These are phyloP conservation scores for Coenonympha arcania DNA, from an alignment of 2,888 invertebrate genomes.

Conservation along the genomic window DNA sequence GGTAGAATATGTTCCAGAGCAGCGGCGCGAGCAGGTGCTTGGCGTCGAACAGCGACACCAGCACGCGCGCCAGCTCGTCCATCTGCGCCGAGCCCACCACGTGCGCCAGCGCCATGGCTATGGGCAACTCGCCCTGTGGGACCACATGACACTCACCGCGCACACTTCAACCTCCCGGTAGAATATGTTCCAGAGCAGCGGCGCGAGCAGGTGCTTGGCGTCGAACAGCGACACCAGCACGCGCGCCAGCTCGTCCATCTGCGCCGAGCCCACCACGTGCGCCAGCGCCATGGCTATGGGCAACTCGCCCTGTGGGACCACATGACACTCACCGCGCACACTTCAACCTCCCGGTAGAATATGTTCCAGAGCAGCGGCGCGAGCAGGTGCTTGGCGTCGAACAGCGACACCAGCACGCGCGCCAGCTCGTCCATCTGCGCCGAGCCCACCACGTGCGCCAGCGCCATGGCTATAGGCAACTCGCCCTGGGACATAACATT, in stretches of 20 bases:
- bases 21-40: slow-evolving; percentile 95
- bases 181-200: slow-evolving; percentile 98
- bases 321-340: slow-evolving; percentile 36
- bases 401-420: slow-evolving; percentile 94
- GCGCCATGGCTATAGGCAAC: slow-evolving; percentile 96
- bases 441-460: slow-evolving; percentile 96
- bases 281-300: slow-evolving; percentile 99
- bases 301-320: too few relatives aligned
- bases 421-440: slow-evolving; percentile 98
- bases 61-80: slow-evolving; percentile 96
- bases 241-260: slow-evolving; percentile 97
- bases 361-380: slow-evolving; percentile 98
- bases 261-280: slow-evolving; percentile 94
- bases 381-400: slow-evolving; percentile 96
- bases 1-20: slow-evolving; percentile 98
- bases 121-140: too few relatives aligned
- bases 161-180: slow-evolving; percentile 92
- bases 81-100: slow-evolving; percentile 97
- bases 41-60: slow-evolving; percentile 97
- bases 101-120: slow-evolving; percentile 97
- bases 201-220: slow-evolving; percentile 95
- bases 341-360: slow-evolving; percentile 97
- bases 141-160: slow-evolving; percentile 4
- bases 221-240: slow-evolving; percentile 98
- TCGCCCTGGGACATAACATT: slow-evolving; percentile 85